A percentile compares a stretch with the other conserved stretches of the same genome.
Conservation (phyloP, 2,888 invertebrate genomes). For the Tenthredo livida region DNA sequence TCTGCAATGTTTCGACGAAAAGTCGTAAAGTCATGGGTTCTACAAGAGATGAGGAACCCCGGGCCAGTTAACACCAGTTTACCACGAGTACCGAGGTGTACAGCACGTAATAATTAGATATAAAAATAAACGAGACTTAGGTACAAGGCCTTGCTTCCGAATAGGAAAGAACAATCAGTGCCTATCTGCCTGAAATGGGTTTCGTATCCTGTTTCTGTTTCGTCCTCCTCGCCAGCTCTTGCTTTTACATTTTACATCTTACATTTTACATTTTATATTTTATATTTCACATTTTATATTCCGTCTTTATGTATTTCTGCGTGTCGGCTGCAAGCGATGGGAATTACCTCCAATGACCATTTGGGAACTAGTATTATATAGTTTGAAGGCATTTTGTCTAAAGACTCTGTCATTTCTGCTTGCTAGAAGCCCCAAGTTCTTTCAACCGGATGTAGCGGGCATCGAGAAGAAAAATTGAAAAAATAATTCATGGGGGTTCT, state of each 20-base stretch:
- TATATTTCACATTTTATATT: background rate
- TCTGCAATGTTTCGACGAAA: constrained; percentile 33
- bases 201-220: constrained; percentile 11
- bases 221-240: background rate
- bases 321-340: background rate
- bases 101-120: constrained; percentile 67
- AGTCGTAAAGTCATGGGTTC: constrained; percentile 11
- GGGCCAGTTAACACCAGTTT: constrained; percentile 62
- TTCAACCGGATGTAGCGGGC: background rate
- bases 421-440: background rate
- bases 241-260: background rate
- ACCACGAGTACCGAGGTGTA: constrained; percentile 4
- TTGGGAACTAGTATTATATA: constrained; percentile 1
- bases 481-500: background rate
- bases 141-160: constrained; percentile 42
- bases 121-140: constrained; percentile 62
- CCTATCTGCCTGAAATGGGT: background rate
- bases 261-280: background rate
- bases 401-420: background rate
- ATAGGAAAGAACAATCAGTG: constrained; percentile 28
- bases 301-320: background rate
- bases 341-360: constrained; percentile 33
- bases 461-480: background rate
- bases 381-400: background rate
- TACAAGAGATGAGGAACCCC: constrained; percentile 26